Evolutionary conservation across 1,140 invertebrate species (phyloP), one percentile per base, ranked within the genome.

Genomic region (Drosophila pachea): DNA sequence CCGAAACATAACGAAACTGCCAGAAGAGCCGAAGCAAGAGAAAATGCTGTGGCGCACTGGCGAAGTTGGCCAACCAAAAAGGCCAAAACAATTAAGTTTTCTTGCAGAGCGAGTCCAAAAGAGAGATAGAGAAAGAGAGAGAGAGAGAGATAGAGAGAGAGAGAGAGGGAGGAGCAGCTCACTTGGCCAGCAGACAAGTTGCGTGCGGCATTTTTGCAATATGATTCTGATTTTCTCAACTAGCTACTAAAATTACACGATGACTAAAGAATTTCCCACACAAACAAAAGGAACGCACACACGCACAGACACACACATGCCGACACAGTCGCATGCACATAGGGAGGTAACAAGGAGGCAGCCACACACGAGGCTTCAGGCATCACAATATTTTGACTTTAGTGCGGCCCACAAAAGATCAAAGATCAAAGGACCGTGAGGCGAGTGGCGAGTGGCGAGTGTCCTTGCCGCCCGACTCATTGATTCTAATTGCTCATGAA

Each of bases 1-100:
- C 79, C 81, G 69, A 83, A 83, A 83, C 79, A 83, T 78, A 78
- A 77, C 66, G 74, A 78, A 76, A 82, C 79, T 72, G 72, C 78
- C 78, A 76, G 71, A 72, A 84, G 72, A 69, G 66, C 50, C 68
- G n/a, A 50, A 29, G 40, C 40, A 42, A 76, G 65, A 72, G 73
- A 78, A 86, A 86, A 77, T 76, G 74, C 74, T 33, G 48, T 60
- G 62, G 38, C 62, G 22, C 45, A 38, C 54, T 68, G 47, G 31
- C 52, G 35, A 64, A 70, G 69, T 58, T 74, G 74, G 75, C 86
- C 86, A 88, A 88, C 82, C 78, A 88, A 88, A 88, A 78, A 73
- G 72, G 70, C 76, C 84, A 88, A 83, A 72, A 86, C 74, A 88
- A 88, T 88, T 88, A 88, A 81, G 75, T 88, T 88, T 84, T 74